Base-by-base conservation (phyloP, 1,140 invertebrate species). In the Helicoverpa zea region DNA sequence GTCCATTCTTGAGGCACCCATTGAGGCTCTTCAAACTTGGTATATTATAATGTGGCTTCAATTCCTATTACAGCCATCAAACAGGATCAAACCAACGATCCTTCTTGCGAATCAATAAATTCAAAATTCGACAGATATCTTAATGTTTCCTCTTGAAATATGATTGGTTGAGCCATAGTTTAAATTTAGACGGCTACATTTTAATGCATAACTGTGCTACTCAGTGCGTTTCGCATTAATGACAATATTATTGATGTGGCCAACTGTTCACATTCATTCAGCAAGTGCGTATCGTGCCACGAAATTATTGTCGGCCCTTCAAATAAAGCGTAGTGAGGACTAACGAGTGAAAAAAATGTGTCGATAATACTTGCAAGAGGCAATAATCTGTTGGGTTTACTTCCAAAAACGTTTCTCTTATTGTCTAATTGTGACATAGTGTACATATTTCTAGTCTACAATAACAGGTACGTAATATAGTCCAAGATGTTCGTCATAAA, bases 261-360 rank as follows among this genome's bases (percentile, higher is more conserved):
- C 76, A 79, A 70, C 76, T 79, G 76, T 58, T 68, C 76, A 58
- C 76, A 79, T 70, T 79, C 51, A 79, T 79, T 78, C 75, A 78
- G 18, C 13, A 18, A 54, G 47, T 58, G 23, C 35, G 61, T 75
- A 18, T 63, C 56, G 14, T 76, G 9, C n/a, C 2, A 16, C 16
- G 23, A 63, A 13, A 72, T 54, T 61, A 30, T 30, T 14, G 58
- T 30, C 11, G 16, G 58, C 58, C 29, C 29, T 61, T 3, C 23
- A 61, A 30, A 12, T 30, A 61, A 23, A 61, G 58, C 14, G 23
- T 61, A 23, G 13, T 12, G 4, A 29, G 2, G 3, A 13, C 14
- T 4, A 4, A 5, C 3, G 35, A 43, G 35, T 43, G 5, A 30
- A 61, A 61, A 59, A 13, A 29, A 29, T 29, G 23, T 61, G 23